A percentile compares a stretch with the other conserved stretches of the same genome.
Conservation (phyloP, 2,888 invertebrate genomes). For the Nasonia oneida region DNA sequence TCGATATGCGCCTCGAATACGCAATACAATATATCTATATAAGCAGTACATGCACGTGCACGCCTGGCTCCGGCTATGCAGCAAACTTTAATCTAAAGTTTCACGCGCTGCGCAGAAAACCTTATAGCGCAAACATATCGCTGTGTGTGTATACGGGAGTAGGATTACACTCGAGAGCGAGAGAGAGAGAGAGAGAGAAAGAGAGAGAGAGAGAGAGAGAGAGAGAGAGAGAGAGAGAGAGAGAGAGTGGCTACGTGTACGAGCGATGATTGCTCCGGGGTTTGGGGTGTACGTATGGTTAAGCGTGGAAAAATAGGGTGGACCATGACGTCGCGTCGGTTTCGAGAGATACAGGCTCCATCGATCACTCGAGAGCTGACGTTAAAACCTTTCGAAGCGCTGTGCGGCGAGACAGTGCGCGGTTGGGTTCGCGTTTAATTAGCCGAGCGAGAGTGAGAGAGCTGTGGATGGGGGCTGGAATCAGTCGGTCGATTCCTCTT, state of each 20-base stretch:
- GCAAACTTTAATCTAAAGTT: conserved; percentile 21
- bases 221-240: no score
- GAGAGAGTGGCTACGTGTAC: not conserved
- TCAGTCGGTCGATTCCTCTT: no score
- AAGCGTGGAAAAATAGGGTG: not conserved
- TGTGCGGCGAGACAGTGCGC: not conserved
- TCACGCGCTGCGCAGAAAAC: conserved; percentile 19
- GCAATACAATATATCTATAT: not conserved
- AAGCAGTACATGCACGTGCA: not conserved
- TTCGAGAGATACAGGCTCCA: not conserved
- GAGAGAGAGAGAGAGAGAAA: no score
- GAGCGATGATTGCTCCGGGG: not conserved
- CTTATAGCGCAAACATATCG: not conserved
- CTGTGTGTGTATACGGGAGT: not conserved
- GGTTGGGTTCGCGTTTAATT: not conserved
- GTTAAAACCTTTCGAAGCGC: not conserved
- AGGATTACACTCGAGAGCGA: not conserved
- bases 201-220: not conserved
- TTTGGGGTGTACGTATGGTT: not conserved
- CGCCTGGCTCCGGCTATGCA: not conserved
- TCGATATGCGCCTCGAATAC: not conserved
- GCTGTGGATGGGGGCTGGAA: no score
- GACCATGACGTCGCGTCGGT: not conserved
- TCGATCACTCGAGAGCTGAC: not conserved
- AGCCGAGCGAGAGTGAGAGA: not conserved